Evolutionary conservation across 2,797 vertebrate species (phyloP).

Genomic region (Gila robusta): DNA sequence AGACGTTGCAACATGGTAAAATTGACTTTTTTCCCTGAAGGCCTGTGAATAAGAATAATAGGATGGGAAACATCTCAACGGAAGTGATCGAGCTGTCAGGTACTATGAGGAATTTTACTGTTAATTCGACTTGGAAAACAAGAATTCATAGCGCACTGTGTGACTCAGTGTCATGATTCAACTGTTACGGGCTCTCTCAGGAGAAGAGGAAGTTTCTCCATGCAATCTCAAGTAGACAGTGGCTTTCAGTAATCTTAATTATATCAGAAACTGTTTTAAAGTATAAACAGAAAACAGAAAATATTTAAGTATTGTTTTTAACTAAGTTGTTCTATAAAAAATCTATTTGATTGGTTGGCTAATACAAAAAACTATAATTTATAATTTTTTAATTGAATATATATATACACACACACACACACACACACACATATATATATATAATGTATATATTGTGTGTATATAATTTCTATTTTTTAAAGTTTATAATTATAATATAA

Average conservation of each 20-base stretch:
- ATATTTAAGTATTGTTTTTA: background rate
- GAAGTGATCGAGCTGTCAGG: conserved; percentile 54
- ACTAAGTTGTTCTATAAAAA: background rate
- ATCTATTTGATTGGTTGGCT: background rate
- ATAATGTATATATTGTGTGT: too few relatives aligned
- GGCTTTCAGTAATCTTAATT: conserved; percentile 57
- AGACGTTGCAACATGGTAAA: conserved; percentile 43
- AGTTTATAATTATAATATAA: background rate
- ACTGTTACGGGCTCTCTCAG: conserved; percentile 61
- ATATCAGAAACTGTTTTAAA: conserved; percentile 35
- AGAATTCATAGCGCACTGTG: conserved; percentile 42
- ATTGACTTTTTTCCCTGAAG: conserved; percentile 17
- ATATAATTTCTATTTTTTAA: too few relatives aligned
- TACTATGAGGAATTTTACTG: conserved; percentile 53
- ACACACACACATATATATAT: too few relatives aligned
- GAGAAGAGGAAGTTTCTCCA: conserved; percentile 56
- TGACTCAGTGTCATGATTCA: conserved; percentile 73
- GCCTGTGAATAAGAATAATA: conserved; percentile 46
- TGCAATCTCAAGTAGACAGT: conserved; percentile 40
- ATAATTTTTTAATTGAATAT: background rate
- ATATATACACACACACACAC: too few relatives aligned
- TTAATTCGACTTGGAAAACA: conserved; percentile 46
- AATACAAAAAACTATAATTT: background rate
- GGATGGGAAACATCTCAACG: conserved; percentile 45
- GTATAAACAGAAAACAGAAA: background rate